Base-by-base conservation (phyloP, 2,888 invertebrate species). In the Heliconius ismenius region DNA sequence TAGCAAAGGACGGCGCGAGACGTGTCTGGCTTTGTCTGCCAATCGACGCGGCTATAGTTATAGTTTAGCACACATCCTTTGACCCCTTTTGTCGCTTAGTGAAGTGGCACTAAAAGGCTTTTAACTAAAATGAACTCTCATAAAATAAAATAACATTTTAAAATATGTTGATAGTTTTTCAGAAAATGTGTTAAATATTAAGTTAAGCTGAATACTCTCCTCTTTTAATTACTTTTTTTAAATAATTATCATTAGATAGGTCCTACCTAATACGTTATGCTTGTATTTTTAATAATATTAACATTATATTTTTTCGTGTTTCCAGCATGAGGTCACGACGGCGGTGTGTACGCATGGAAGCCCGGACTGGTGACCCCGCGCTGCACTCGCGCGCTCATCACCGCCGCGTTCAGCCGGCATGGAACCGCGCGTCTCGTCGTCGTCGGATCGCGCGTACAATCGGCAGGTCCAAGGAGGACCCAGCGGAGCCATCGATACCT, bases 271-370 rank as follows among this genome's bases (percentile, higher is more conserved):
- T 26, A 26, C 4, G 4, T 13, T 24, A 13, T 60, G n/a, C 13
- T 60, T 24, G 4, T 24, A 26, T 24, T 24, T 24, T 13, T 32
- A 60, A 24, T 60, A 24, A 15, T 60, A 60, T 26, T 13, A 24
- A 60, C 7, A 54, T 7, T 21, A 60, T n/a, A 39, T 67, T 15
- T 70, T n/a, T 75, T 74, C n/a, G 75, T 83, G 84, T 83, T 92
- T 90, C 7, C 92, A 94, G 93, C 92, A 94, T 94, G 93, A 94
- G 91, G 92, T 93, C 92, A 88, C 90, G 91, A 86, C 90, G 91
- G 90, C 85, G 90, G 87, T 89, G 92, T 88, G 89, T 87, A 91
- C 93, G 93, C 92, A 93, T 93, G 93, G 93, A 90, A 92, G 92
- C 90, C 88, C 88, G 91, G 85, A 84, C 88, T 89, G 92, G 87